phyloP scores from a whole-genome alignment of 2,888 invertebrate species.

The Lasioglossum calceatum region DNA sequence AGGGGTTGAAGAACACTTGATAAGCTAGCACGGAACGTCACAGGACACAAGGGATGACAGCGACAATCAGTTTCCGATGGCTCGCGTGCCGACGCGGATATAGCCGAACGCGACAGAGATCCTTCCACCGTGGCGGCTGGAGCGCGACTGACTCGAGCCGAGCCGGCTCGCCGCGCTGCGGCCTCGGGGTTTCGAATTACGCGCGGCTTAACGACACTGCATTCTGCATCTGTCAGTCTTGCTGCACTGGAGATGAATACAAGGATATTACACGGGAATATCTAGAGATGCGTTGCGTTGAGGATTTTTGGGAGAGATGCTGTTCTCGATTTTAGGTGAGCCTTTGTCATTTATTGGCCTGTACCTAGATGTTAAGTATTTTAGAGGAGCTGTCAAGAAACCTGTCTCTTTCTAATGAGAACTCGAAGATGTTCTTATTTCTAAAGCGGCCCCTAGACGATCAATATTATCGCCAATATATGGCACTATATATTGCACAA shows the following conservation, averaged over 20 bases:
- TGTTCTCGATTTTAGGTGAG: neutral
- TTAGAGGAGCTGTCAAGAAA: neutral
- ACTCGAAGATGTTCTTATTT: neutral
- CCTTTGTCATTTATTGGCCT: too few relatives aligned
- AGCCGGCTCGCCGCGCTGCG: conserved; percentile 43
- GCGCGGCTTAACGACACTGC: conserved; percentile 39
- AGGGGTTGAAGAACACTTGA: neutral
- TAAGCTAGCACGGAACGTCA: conserved; percentile 31
- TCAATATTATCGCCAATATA: too few relatives aligned
- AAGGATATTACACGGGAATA: conserved; percentile 14
- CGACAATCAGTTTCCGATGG: conserved; percentile 17
- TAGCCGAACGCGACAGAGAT: neutral
- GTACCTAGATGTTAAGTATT: too few relatives aligned
- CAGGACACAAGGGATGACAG: conserved; percentile 11
- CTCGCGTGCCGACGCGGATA: neutral
- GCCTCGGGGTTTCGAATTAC: conserved; percentile 61
- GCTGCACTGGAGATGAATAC: conserved; percentile 21
- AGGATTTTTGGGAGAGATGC: neutral
- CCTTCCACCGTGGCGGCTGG: conserved; percentile 58
- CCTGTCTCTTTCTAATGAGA: neutral
- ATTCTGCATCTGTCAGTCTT: conserved; percentile 45
- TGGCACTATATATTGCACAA: too few relatives aligned
- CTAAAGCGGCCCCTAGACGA: too few relatives aligned
- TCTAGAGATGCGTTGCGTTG: neutral
- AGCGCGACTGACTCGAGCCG: conserved; percentile 68